phyloP scores from a whole-genome alignment of 2,888 invertebrate genomes.

The Lithophane semibrunnea region DNA sequence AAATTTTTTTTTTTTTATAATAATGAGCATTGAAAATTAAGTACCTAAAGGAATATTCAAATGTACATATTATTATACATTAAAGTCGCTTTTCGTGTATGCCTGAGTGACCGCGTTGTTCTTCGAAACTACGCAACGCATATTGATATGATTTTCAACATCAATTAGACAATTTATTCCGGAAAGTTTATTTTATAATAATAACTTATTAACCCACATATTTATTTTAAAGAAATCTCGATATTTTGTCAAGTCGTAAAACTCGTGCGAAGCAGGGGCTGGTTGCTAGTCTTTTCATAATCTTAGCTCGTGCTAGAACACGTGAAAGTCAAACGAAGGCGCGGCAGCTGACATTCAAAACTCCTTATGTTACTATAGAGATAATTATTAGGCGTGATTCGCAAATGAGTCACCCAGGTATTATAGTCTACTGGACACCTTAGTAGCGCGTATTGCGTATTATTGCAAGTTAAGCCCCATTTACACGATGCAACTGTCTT shows the following conservation, averaged over 20 bases:
- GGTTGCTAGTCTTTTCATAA: not conserved
- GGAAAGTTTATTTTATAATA: not conserved
- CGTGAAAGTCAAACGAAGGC: conserved; percentile 22
- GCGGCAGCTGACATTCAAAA: conserved; percentile 34
- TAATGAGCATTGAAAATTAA: too few species aligned
- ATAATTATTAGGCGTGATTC: conserved; percentile 11
- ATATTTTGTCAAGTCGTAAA: not conserved
- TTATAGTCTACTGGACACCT: conserved; percentile 2
- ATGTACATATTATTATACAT: not conserved
- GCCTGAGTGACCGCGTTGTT: not conserved
- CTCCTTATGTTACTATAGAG: conserved; percentile 19
- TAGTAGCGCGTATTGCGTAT: not conserved
- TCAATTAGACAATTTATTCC: not conserved
- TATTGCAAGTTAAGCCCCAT: not conserved
- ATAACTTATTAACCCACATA: too few species aligned
- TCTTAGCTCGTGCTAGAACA: not conserved
- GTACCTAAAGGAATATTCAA: too few species aligned
- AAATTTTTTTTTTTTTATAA: too few species aligned
- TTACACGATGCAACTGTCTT: not conserved
- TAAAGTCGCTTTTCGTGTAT: not conserved
- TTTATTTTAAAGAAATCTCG: too few species aligned
- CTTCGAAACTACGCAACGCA: not conserved
- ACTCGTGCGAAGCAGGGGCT: too few species aligned
- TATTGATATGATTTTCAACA: not conserved
- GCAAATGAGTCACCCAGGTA: not conserved